A percentile compares a stretch with the other conserved stretches of the same genome.
Conservation (phyloP, 2,888 invertebrate genomes). For the Agrotis exclamationis region DNA sequence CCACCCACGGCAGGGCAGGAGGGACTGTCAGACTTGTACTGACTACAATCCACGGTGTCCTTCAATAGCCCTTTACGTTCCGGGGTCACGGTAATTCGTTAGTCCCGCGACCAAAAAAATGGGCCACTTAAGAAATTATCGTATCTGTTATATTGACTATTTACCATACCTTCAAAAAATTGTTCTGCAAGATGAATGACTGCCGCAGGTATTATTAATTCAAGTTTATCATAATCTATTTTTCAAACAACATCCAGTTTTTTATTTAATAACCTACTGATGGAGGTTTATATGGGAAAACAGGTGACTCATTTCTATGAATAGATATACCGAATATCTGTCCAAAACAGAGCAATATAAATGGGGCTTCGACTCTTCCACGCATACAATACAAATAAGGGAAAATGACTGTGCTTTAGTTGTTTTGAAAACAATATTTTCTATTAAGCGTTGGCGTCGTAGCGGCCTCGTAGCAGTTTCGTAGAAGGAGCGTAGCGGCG, state of each 20-base stretch:
- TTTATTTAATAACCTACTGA: slow-evolving; percentile 34
- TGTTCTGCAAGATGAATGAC: slow-evolving; percentile 1
- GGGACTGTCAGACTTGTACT: too few relatives aligned
- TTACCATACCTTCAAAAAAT: neutral
- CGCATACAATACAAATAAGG: neutral
- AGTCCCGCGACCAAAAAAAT: too few relatives aligned
- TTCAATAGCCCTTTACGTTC: too few relatives aligned
- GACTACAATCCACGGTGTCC: too few relatives aligned
- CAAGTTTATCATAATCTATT: neutral
- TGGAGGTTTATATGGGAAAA: slow-evolving; percentile 10
- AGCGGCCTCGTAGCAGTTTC: neutral
- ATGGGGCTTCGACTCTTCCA: slow-evolving; percentile 2
- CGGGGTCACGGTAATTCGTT: too few relatives aligned
- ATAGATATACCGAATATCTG: slow-evolving; percentile 15
- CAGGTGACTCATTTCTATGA: slow-evolving; percentile 42
- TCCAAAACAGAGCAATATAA: neutral
- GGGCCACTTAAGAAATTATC: neutral
- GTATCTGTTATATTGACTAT: neutral
- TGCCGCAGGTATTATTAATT: slow-evolving; percentile 7
- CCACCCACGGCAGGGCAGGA: too few relatives aligned
- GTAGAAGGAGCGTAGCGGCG: slow-evolving; percentile 1
- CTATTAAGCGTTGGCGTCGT: neutral
- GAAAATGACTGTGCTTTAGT: neutral
- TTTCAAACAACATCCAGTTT: slow-evolving; percentile 7
- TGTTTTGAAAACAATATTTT: neutral